A percentile compares a stretch with the other conserved stretches of the same genome.
Evolutionary conservation across 2,797 vertebrate species (phyloP).

Genomic region (Thalassophryne amazonica): DNA sequence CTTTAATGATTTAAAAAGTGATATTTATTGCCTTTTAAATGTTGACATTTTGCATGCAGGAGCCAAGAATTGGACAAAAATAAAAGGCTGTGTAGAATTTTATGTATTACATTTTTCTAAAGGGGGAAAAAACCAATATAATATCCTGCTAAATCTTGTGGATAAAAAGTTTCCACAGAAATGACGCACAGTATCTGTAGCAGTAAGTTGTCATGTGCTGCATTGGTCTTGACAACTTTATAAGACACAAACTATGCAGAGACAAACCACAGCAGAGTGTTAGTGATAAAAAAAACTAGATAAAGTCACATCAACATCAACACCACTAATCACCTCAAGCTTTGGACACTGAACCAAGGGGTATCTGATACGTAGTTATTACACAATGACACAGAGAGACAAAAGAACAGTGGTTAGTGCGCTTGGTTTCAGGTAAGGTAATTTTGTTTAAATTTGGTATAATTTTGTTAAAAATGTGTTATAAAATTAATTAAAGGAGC

Average conservation of each 20-base stretch:
- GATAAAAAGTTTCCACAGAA: conserved; percentile 18
- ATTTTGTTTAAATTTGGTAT: too few relatives aligned
- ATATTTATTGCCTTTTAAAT: too few relatives aligned
- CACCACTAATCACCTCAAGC: conserved; percentile 38
- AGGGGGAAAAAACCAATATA: neutral
- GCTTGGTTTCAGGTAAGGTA: too few relatives aligned
- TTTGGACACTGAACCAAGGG: conserved; percentile 23
- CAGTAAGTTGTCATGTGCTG: conserved; percentile 27
- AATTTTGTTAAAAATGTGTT: too few relatives aligned
- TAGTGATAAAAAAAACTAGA: conserved; percentile 13
- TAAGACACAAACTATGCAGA: conserved; percentile 53
- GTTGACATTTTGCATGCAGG: too few relatives aligned
- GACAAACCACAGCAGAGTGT: conserved; percentile 28
- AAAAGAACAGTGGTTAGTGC: too few relatives aligned
- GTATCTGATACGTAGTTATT: neutral
- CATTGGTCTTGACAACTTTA: conserved; percentile 60
- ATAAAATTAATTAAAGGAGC: too few relatives aligned
- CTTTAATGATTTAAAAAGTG: neutral
- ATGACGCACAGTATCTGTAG: conserved; percentile 14
- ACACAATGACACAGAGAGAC: neutral
- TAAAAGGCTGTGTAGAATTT: neutral
- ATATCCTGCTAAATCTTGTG: neutral
- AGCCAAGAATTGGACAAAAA: neutral
- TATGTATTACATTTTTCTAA: neutral
- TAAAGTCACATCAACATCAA: conserved; percentile 34